Percentiles rank a stretch among this genome's conserved stretches.
These are phyloP conservation scores for Lumbricus terrestris DNA, from an alignment of 2,888 invertebrate species.

Conservation along the genomic window DNA sequence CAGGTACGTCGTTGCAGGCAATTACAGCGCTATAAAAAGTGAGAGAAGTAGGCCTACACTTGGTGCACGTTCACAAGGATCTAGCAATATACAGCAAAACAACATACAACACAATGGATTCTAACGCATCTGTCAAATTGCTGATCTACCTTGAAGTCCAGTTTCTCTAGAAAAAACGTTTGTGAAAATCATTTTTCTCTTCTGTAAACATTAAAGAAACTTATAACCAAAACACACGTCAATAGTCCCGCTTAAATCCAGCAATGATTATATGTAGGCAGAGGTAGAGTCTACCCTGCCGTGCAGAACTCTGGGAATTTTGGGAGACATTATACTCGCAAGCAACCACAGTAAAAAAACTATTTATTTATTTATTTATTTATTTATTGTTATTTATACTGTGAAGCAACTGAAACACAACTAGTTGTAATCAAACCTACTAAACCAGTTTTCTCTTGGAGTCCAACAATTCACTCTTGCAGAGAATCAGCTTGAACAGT, in stretches of 20 bases:
- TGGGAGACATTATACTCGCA: neutral
- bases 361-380: too few relatives aligned
- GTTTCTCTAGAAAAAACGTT: neutral
- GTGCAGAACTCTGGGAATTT: neutral
- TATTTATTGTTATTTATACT: too few relatives aligned
- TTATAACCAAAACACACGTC: neutral
- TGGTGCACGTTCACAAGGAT: neutral
- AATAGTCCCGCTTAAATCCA: neutral
- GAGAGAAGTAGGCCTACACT: too few relatives aligned
- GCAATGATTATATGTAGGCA: neutral
- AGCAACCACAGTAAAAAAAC: too few relatives aligned
- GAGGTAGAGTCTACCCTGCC: neutral
- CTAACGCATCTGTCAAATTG: neutral
- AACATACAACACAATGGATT: neutral
- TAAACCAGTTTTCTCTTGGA: too few relatives aligned
- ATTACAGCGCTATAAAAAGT: neutral
- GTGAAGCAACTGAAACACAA: too few relatives aligned
- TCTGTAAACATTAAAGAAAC: neutral
- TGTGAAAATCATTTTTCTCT: neutral
- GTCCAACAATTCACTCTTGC: too few relatives aligned
- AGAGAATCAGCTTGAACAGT: too few relatives aligned
- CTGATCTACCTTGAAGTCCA: neutral
- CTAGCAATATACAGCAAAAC: neutral
- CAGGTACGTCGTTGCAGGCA: too few relatives aligned
- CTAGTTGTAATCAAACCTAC: too few relatives aligned